Conservation (phyloP, 2,888 invertebrate genomes). For the Trissonchulus sp. region DNA sequence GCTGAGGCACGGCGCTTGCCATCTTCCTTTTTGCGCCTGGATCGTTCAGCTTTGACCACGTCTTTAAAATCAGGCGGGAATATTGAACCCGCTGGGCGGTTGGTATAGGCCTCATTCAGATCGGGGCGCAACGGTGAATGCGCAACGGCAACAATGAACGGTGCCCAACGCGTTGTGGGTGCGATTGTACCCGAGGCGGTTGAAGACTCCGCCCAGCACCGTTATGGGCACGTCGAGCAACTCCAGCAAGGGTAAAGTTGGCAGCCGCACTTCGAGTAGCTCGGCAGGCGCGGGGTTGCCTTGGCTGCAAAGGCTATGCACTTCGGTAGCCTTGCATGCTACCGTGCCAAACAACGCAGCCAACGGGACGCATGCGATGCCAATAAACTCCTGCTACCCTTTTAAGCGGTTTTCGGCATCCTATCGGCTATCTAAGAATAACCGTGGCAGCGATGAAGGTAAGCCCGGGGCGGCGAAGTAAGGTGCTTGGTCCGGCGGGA, state of each 20-base stretch:
- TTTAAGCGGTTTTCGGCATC: not conserved
- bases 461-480: not conserved
- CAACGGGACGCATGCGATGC: not conserved
- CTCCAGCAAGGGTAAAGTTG: not conserved
- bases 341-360: not conserved
- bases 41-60: not conserved
- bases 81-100: not conserved
- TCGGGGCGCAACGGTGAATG: conserved; percentile 1
- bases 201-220: not conserved
- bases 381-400: not conserved
- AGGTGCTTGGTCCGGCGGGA: not conserved
- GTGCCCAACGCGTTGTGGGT: not conserved
- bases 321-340: not conserved
- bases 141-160: not conserved
- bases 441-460: not conserved
- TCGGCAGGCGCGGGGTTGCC: not conserved
- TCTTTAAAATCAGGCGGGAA: not conserved
- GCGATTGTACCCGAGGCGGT: not conserved
- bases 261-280: not conserved
- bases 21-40: not conserved
- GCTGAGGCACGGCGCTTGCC: not conserved
- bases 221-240: not conserved
- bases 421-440: not conserved
- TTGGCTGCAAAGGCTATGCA: not conserved
- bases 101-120: not conserved